phyloP scores from a whole-genome alignment of 2,888 invertebrate species.

The Phortica okadai region DNA sequence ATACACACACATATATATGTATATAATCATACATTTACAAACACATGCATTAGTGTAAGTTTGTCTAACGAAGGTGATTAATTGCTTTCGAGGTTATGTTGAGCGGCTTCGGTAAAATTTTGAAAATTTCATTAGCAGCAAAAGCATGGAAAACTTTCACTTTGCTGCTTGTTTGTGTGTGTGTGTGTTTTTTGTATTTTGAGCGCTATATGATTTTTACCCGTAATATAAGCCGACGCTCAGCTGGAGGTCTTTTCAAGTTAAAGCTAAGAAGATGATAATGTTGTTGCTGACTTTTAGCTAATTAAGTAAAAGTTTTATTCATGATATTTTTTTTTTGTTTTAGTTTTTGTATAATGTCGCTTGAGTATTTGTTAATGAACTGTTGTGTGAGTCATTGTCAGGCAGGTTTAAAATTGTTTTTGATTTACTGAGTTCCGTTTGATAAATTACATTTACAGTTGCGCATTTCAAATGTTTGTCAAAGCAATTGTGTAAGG shows the following conservation, averaged over 20 bases:
- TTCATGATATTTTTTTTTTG: constrained; percentile 40
- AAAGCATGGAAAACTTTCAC: constrained; percentile 17
- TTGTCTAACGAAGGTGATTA: constrained; percentile 68
- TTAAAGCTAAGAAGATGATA: neutral
- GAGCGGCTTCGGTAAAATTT: constrained; percentile 54
- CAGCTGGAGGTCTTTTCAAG: too few relatives aligned
- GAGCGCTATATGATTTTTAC: constrained; percentile 9
- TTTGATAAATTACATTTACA: constrained; percentile 69
- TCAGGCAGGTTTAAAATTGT: constrained; percentile 58
- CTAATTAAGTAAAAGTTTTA: constrained; percentile 12
- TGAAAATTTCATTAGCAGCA: constrained; percentile 62
- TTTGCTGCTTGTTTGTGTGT: constrained; percentile 2
- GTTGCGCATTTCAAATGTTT: constrained; percentile 44
- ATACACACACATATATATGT: neutral
- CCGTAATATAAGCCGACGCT: neutral
- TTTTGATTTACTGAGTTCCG: constrained; percentile 70
- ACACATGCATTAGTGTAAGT: constrained; percentile 58
- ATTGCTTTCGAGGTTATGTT: constrained; percentile 67
- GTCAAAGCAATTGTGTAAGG: constrained; percentile 60
- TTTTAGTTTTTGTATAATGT: constrained; percentile 51
- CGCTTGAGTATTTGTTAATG: constrained; percentile 45
- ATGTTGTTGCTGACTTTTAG: constrained; percentile 16
- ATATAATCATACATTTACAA: neutral
- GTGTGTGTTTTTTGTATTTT: neutral
- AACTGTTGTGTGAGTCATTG: constrained; percentile 36